Conservation (phyloP, 2,888 invertebrate genomes). For the Ligdia adustata region DNA sequence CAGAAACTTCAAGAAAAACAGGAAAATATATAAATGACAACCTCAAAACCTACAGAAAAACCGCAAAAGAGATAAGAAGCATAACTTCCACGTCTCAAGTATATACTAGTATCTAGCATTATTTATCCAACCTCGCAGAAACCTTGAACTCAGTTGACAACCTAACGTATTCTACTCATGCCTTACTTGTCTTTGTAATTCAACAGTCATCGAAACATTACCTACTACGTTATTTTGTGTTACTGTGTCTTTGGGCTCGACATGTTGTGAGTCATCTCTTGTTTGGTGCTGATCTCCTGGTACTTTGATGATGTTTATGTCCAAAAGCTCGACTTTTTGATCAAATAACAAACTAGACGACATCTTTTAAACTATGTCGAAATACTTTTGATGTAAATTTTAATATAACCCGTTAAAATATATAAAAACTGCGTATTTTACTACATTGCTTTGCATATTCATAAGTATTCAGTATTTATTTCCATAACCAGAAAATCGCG, state of each 20-base stretch:
- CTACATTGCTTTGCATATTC: background rate
- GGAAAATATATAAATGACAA: too few relatives aligned
- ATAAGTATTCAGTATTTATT: background rate
- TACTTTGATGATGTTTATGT: background rate
- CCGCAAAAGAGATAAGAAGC: background rate
- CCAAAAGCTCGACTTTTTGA: slow-evolving; percentile 6
- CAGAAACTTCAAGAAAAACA: too few relatives aligned
- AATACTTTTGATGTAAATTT: background rate
- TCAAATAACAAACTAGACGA: too few relatives aligned
- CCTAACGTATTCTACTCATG: slow-evolving; percentile 18
- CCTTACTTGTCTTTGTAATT: slow-evolving; percentile 14
- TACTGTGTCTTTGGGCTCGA: slow-evolving; percentile 11
- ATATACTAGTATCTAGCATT: background rate
- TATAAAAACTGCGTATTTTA: background rate
- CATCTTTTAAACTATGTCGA: too few relatives aligned
- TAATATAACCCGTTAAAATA: background rate
- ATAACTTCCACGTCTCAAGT: slow-evolving; percentile 2
- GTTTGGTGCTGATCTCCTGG: slow-evolving; percentile 7
- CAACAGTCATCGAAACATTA: slow-evolving; percentile 15
- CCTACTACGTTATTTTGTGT: slow-evolving; percentile 14
- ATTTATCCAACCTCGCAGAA: slow-evolving; percentile 16
- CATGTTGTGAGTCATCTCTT: slow-evolving; percentile 8
- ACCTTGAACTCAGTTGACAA: slow-evolving; percentile 23
- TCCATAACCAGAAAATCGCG: slow-evolving; percentile 2
- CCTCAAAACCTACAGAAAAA: background rate